These are phyloP conservation scores for Herpailurus yagouaroundi DNA, from an alignment of 2,113 vertebrate species.

Conservation along the genomic window DNA sequence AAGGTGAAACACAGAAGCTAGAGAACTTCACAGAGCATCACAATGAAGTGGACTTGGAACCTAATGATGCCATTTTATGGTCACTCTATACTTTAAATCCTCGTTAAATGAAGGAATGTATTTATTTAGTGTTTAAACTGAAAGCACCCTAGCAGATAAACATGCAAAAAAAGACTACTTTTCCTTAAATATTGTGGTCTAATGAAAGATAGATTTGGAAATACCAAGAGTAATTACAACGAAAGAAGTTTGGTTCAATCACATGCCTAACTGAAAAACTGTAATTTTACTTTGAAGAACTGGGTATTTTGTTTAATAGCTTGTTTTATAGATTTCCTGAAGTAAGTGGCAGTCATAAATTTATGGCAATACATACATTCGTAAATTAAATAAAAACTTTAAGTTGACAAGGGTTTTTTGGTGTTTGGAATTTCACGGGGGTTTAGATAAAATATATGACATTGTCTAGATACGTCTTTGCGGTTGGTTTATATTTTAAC, in stretches of 20 bases:
- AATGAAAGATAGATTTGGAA: background rate
- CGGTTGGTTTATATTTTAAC: conserved; percentile 20
- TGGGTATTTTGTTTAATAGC: background rate
- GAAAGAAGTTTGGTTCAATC: background rate
- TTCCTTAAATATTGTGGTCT: background rate
- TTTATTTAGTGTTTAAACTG: background rate
- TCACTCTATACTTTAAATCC: background rate
- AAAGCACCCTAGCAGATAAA: background rate
- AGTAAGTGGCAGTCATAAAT: background rate
- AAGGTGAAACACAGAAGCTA: background rate
- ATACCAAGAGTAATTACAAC: background rate
- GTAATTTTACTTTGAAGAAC: conserved; percentile 9
- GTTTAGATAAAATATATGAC: background rate
- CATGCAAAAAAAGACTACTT: background rate
- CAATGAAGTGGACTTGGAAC: no score
- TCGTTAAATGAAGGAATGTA: background rate
- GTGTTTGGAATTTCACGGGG: background rate
- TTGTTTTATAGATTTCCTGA: background rate
- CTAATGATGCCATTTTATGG: background rate
- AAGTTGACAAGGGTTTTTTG: background rate
- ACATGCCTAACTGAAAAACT: background rate
- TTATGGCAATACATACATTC: background rate
- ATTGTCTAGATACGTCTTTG: background rate
- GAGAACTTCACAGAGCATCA: background rate
- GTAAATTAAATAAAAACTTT: conserved; percentile 3